A percentile compares a stretch with the other conserved stretches of the same genome.
Evolutionary conservation across 2,797 vertebrate species (phyloP).

Genomic region (Parotocinclus haroldoi): DNA sequence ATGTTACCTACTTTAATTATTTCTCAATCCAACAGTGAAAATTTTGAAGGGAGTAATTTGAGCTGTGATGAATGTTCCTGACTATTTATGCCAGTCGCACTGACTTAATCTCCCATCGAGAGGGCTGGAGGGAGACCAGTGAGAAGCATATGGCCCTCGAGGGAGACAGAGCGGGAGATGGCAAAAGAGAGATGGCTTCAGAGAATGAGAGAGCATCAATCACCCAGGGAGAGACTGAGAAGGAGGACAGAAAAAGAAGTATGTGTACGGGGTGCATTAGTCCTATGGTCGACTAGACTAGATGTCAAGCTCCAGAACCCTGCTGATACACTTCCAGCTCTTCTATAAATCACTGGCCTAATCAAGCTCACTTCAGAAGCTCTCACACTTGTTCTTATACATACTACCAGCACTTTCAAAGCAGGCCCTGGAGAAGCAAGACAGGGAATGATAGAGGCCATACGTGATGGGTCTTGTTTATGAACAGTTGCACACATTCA

Average conservation of each 20-base stretch:
- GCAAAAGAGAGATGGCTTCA: constrained; percentile 3
- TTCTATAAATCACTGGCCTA: constrained; percentile 36
- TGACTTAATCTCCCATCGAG: constrained; percentile 19
- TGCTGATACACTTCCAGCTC: constrained; percentile 34
- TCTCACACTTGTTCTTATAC: neutral
- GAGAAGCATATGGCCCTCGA: constrained; percentile 28
- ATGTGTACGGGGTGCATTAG: constrained; percentile 4
- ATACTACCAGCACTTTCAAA: neutral
- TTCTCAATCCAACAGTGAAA: constrained; percentile 12
- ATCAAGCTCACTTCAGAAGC: constrained; percentile 26
- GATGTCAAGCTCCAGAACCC: constrained; percentile 20
- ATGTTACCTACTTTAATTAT: constrained; percentile 34
- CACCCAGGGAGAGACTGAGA: constrained; percentile 25
- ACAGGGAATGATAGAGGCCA: too few relatives aligned
- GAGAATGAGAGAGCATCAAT: constrained; percentile 33
- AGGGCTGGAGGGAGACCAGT: constrained; percentile 17
- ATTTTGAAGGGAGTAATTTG: constrained; percentile 35
- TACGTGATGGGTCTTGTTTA: too few relatives aligned
- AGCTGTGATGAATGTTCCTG: constrained; percentile 26
- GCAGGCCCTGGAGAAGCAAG: too few relatives aligned
- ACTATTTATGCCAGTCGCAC: constrained; percentile 24
- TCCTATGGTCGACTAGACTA: constrained; percentile 20
- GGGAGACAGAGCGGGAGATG: constrained; percentile 22
- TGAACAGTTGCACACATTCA: too few relatives aligned
- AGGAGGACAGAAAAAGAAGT: constrained; percentile 13